Base-by-base conservation (phyloP, 2,113 vertebrate genomes). In the Apeltes quadracus region DNA sequence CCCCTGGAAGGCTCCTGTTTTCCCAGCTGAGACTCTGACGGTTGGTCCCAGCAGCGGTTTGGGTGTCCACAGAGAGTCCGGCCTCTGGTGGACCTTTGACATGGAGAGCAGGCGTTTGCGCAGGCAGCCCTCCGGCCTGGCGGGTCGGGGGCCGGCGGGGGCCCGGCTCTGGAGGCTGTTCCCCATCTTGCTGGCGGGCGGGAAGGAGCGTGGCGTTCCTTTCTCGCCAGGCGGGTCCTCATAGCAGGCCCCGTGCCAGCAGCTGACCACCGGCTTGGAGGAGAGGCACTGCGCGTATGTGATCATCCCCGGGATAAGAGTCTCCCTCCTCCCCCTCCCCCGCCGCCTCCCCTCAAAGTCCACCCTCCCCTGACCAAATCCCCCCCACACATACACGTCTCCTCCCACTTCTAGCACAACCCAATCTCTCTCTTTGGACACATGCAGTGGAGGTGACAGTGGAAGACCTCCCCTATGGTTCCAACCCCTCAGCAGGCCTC, bases 221-320 rank as follows among this genome's bases (percentile, higher is more conserved):
- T 93, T 92, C 62, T 93, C 81, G 0, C 85, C 75, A 29, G 79
- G 18, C 48, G 83, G 80, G 82, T 94, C 94, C 87, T 94, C 91
- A 86, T 93, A 90, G 92, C 92, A 93, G 88, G 90, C 87, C 87
- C 84, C 87, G 89, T 90, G 84, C 88, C 94, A 94, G 93, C 94
- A 95, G 69, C 92, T 92, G 81, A 94, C 92, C 92, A 88, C 92
- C 0, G 92, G 92, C 57, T 93, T 92, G 2, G 90, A 66, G 25
- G 92, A 92, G 90, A 96, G 90, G 90, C 94, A 95, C 66, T 88
- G 94, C 84, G 94, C 90, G 81, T 94, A 94, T 90, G 94, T 91
- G 78, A 95, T 94, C 95, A 95, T 96, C 91, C 86, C 90, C 3
- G 7, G 75, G n/a, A 62, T 88, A 79, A 84, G 77, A 88, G n/a